Evolutionary conservation across 1,140 invertebrate genomes (phyloP), one percentile per base, ranked within the genome.

Genomic region (Aphaenogaster floridana): DNA sequence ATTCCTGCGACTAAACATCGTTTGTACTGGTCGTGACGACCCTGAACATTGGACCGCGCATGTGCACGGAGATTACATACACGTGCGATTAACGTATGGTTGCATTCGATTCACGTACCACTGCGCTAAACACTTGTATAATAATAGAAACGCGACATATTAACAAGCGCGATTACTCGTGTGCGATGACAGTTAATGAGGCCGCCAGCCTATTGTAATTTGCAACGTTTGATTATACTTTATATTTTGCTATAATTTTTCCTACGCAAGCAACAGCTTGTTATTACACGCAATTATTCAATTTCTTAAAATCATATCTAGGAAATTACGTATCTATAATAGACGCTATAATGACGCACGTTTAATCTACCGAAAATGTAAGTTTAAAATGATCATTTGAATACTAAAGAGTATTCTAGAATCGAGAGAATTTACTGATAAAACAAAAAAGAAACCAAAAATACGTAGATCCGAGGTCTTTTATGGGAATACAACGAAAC

Each of bases 1-100:
- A 92, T 93, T 90, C 87, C 88, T 80, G 79, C 66, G 88, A 88
- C 91, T 91, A 89, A 93, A 93, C 90, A 90, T 92, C 84, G 90
- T 92, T 89, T 89, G 78, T 91, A 78, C 79, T 68, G 61, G 17
- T 52, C 45, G 86, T 90, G 86, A 87, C 89, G 63, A 64, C 42
- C 39, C 45, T 36, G 84, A 84, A 42, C 66, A 66, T 54, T 57
- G 39, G 39, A 9, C 3, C 48, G n/a, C 54, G 5, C 57, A 42
- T 71, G 78, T 76, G 71, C 59, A 54, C 68, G n/a, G 39, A 74
- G 90, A 64, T 89, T 89, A 80, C 64, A 52, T 79, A 79, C 28
- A 86, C 68, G 87, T 66, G 86, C 88, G 90, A 93, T 93, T 93
- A 93, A 92, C 90, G 89, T 92, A 92, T 88, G 86, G 71, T 86